Base-by-base conservation (phyloP, 2,888 invertebrate genomes). In the Entomobrya multifasciata region DNA sequence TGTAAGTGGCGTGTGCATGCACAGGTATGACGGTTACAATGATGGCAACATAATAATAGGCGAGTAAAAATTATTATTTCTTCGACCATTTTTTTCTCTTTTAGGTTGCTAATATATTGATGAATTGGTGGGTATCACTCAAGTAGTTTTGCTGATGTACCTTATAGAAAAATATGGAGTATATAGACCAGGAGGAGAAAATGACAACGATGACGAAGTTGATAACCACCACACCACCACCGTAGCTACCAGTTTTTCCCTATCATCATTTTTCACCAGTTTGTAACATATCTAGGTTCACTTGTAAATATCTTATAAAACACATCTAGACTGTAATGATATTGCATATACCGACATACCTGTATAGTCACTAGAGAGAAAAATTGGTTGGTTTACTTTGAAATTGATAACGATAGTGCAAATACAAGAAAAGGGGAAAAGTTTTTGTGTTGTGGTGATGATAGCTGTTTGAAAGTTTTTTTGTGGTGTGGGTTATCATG, bases 251-350 rank as follows among this genome's bases (percentile, higher is more conserved):
- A 36, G 36, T n/a, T n/a, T n/a, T 55, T 17, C 2, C 20, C 22
- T 22, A 57, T 57, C 25, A 57, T 57, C 20, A 57, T 57, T 52
- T 17, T 17, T n/a, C 1, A 52, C 52, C 17, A 36, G 52, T 52
- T 6, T 8, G 36, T 36, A 36, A 57, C 25, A 22, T 22, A 57
- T 20, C 25, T 11, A 11, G 22, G 20, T 57, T 57, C 10, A 57
- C 22, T 57, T 57, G 55, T 57, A 11, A 57, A 57, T 57, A 57
- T 57, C 22, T 52, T 52, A 57, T 57, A 57, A 36, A 36, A 36
- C 36, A 36, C 36, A 6, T 8, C 36, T 6, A 36, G 8, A 36
- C 36, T 8, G n/a, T n/a, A n/a, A n/a, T 8, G 36, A 36, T 36
- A 36, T 36, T 36, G 36, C 36, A 8, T 8, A 8, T 8, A 36